Percentiles rank a stretch among this genome's conserved stretches.
phyloP scores from a whole-genome alignment of 1,140 invertebrate genomes.

The Pollicipes pollicipes region DNA sequence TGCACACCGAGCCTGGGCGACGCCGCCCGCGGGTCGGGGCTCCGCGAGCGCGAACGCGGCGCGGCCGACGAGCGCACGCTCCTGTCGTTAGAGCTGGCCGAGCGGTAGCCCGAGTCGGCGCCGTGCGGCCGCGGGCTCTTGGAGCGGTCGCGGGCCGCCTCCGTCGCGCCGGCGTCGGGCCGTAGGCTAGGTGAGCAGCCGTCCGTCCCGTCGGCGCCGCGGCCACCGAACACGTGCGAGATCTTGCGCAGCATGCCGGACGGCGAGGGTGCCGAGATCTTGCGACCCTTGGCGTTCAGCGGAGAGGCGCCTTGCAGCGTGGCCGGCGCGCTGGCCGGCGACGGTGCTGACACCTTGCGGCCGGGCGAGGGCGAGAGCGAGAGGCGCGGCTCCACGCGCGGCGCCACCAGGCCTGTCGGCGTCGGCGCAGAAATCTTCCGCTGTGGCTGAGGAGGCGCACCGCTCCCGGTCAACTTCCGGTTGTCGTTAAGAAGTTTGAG shows the following conservation, averaged over 20 bases:
- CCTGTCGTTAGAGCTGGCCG: no score
- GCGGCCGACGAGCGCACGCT: neutral
- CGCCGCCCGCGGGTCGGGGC: neutral
- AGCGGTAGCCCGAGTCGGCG: neutral
- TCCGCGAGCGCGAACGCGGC: neutral
- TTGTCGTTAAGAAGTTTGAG: neutral
- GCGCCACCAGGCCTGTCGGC: neutral
- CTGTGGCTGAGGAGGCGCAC: neutral
- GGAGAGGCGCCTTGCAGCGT: no score
- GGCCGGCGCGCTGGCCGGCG: no score
- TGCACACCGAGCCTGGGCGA: no score
- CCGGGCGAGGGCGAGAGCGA: neutral
- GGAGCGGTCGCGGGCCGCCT: neutral
- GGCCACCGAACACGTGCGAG: neutral
- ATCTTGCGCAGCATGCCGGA: neutral
- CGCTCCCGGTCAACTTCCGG: neutral
- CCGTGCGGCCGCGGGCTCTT: neutral
- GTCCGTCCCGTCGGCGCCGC: neutral
- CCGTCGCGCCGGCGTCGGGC: no score
- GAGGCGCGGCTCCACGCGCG: neutral
- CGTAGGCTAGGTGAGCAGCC: neutral
- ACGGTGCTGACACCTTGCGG: neutral
- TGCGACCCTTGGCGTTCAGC: neutral
- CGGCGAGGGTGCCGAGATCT: neutral
- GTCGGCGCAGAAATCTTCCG: neutral